Evolutionary conservation across 2,113 vertebrate species (phyloP).

Genomic region (Cryptotis parvus): DNA sequence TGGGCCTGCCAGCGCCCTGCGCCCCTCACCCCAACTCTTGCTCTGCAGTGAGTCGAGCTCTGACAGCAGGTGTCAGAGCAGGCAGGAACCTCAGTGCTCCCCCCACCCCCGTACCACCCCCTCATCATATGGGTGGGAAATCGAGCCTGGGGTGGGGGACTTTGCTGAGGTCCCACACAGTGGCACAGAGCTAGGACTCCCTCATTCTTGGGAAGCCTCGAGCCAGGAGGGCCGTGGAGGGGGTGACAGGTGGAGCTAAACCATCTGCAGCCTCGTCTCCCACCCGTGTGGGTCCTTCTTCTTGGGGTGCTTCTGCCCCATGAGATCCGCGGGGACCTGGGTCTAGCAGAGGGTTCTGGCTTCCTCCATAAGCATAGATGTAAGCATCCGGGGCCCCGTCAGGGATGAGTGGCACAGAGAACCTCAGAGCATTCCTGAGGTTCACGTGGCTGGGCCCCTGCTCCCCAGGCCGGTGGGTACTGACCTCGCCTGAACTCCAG

Average conservation of each 20-base stretch:
- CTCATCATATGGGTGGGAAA: conserved; percentile 67
- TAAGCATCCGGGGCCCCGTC: background rate
- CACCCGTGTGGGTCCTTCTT: background rate
- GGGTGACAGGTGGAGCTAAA: background rate
- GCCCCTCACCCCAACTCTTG: background rate
- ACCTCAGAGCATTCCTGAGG: background rate
- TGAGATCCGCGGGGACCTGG: background rate
- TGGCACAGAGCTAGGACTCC: conserved; percentile 30
- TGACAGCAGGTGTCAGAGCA: conserved; percentile 20
- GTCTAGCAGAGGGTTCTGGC: background rate
- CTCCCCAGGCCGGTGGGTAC: background rate
- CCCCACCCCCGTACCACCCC: background rate
- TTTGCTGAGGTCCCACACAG: conserved; percentile 57
- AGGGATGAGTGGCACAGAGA: background rate
- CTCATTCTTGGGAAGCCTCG: background rate
- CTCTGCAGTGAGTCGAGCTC: background rate
- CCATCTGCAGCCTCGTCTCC: background rate
- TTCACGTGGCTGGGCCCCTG: background rate
- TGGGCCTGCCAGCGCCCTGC: background rate
- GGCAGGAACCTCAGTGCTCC: conserved; percentile 53
- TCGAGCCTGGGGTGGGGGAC: background rate
- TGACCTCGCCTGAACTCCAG: conserved; percentile 54
- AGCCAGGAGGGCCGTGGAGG: fast-evolving
- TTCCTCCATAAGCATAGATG: background rate
- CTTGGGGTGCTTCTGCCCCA: no score